A percentile compares a stretch with the other conserved stretches of the same genome.
Evolutionary conservation across 2,888 invertebrate genomes (phyloP).

Genomic region (Syritta pipiens): DNA sequence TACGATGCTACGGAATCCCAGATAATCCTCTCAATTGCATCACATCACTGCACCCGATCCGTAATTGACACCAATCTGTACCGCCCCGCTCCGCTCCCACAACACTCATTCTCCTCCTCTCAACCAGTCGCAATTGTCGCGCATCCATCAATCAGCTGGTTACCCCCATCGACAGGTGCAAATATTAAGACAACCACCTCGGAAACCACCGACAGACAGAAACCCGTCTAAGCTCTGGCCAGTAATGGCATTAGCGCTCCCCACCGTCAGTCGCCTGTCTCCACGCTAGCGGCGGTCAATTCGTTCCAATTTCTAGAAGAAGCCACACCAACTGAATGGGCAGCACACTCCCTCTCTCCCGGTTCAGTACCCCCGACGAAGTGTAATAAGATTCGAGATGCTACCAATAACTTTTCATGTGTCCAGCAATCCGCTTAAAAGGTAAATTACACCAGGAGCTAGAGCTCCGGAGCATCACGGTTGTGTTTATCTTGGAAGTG

Average conservation of each 20-base stretch:
- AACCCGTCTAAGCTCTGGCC: conserved; percentile 13
- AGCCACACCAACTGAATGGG: conserved; percentile 41
- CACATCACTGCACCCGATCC: not conserved
- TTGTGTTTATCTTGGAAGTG: conserved; percentile 51
- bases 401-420: conserved; percentile 41
- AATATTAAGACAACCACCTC: conserved; percentile 3
- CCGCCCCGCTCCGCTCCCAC: not conserved
- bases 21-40: conserved; percentile 15
- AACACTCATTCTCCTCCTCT: not conserved
- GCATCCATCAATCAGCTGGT: conserved; percentile 27
- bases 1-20: too few species aligned
- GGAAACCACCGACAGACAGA: conserved; percentile 16
- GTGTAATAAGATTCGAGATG: conserved; percentile 61
- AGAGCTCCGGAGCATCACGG: not conserved
- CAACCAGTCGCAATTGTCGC: conserved; percentile 14
- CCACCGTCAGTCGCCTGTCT: conserved; percentile 6
- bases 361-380: conserved; percentile 50
- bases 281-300: not conserved
- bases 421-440: conserved; percentile 55
- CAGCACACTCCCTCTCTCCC: not conserved
- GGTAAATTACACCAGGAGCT: conserved; percentile 15
- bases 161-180: conserved; percentile 17
- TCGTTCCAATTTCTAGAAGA: conserved; percentile 51
- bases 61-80: conserved; percentile 25
- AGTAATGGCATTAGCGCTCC: conserved; percentile 29